These are phyloP conservation scores for Neosilurus hyrtlii DNA, from an alignment of 2,797 vertebrate genomes.

Conservation along the genomic window DNA sequence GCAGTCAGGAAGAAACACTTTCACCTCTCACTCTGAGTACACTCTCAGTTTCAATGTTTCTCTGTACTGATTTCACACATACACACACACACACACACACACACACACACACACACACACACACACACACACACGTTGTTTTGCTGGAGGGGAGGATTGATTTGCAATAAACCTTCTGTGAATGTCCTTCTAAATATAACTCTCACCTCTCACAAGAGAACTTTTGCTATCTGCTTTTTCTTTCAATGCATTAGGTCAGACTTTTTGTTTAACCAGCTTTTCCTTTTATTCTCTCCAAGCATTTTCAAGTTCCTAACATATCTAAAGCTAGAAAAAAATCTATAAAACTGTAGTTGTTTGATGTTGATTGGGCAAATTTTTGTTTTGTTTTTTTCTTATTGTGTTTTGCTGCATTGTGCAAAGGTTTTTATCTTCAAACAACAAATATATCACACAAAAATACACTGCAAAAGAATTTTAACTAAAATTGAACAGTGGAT, in stretches of 20 bases:
- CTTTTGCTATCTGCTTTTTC: not conserved
- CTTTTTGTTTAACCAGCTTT: not conserved
- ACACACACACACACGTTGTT: conserved; percentile 1
- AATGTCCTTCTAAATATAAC: conserved; percentile 31
- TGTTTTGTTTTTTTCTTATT: no score
- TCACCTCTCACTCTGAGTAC: conserved; percentile 7
- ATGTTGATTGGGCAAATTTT: no score
- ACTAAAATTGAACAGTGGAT: not conserved
- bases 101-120: no score
- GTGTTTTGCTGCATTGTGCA: not conserved
- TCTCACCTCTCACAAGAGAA: conserved; percentile 17
- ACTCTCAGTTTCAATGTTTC: conserved; percentile 6
- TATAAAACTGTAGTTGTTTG: not conserved
- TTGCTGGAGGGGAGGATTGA: not conserved
- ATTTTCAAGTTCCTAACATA: not conserved
- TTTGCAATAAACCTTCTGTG: conserved; percentile 29
- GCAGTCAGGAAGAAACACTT: conserved; percentile 22
- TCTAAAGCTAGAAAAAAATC: not conserved
- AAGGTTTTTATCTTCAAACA: not conserved
- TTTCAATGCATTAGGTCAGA: not conserved
- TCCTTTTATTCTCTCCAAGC: not conserved
- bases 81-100: no score
- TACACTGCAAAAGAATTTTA: not conserved
- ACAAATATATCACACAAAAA: not conserved
- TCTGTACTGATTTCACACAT: conserved; percentile 5